Evolutionary conservation across 1,140 invertebrate genomes (phyloP).

Genomic region (Euura saliciscinereae): DNA sequence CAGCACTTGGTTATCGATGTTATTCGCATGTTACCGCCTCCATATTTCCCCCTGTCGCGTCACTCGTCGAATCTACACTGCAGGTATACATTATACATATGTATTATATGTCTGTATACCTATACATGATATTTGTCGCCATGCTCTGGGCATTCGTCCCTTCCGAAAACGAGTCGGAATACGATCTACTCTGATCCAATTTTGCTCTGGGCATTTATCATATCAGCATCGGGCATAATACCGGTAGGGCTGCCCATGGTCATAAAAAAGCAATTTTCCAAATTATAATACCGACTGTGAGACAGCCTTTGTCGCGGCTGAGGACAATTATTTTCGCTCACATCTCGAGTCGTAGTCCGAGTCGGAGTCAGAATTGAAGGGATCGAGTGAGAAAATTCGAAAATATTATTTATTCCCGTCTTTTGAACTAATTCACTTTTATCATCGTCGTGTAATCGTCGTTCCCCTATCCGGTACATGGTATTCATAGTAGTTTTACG

Average conservation of each 20-base stretch:
- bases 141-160: too few relatives aligned
- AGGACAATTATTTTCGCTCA: too few relatives aligned
- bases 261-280: conserved; percentile 24
- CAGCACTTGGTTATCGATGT: not conserved
- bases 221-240: not conserved
- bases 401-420: too few relatives aligned
- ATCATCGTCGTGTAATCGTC: not conserved
- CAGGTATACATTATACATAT: not conserved
- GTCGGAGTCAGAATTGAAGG: too few relatives aligned
- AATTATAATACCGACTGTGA: conserved; percentile 17
- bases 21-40: conserved; percentile 9
- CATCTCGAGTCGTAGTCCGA: too few relatives aligned
- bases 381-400: too few relatives aligned
- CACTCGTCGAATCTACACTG: too few relatives aligned
- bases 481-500: not conserved
- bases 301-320: not conserved
- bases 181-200: too few relatives aligned
- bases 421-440: not conserved
- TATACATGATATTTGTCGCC: too few relatives aligned
- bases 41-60: too few relatives aligned
- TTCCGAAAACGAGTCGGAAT: too few relatives aligned
- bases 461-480: not conserved
- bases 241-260: conserved; percentile 1
- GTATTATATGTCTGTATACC: not conserved
- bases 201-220: not conserved